A percentile compares a stretch with the other conserved stretches of the same genome.
These are phyloP conservation scores for Apeltes quadracus DNA, from an alignment of 2,113 vertebrate genomes.

Conservation along the genomic window DNA sequence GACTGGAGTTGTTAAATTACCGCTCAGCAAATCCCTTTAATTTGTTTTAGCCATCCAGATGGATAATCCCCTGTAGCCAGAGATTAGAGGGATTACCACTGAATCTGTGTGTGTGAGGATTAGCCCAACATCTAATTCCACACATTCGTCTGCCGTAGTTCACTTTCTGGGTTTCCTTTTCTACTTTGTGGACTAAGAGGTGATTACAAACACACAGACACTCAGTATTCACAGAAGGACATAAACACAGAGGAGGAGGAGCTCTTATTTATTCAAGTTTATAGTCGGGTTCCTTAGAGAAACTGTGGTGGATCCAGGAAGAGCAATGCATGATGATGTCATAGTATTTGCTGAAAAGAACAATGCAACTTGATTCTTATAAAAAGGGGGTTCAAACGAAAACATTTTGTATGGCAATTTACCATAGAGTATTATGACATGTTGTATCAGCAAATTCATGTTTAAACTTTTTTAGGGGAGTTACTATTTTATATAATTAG, in stretches of 20 bases:
- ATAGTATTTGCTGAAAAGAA: background rate
- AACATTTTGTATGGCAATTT: background rate
- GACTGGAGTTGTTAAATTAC: conserved; percentile 50
- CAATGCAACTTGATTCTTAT: background rate
- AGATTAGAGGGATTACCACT: conserved; percentile 77
- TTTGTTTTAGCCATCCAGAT: conserved; percentile 66
- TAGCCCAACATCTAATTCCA: conserved; percentile 50
- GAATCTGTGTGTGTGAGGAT: conserved; percentile 55
- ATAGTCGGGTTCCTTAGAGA: too few species aligned
- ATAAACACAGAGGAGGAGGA: background rate
- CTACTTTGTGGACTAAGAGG: background rate
- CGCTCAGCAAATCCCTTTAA: conserved; percentile 66
- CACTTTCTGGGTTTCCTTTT: conserved; percentile 61
- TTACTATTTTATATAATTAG: background rate
- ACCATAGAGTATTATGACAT: background rate
- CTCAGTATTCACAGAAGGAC: background rate
- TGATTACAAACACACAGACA: background rate
- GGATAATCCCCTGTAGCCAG: conserved; percentile 70
- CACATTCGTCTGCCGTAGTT: conserved; percentile 41
- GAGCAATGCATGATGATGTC: background rate
- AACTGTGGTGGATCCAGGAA: background rate
- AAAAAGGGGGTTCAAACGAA: background rate
- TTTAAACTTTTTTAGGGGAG: background rate
- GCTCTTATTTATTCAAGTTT: background rate
- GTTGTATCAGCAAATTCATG: background rate